These are phyloP conservation scores for Etia nguti DNA, from an alignment of 2,113 vertebrate species.

Conservation along the genomic window DNA sequence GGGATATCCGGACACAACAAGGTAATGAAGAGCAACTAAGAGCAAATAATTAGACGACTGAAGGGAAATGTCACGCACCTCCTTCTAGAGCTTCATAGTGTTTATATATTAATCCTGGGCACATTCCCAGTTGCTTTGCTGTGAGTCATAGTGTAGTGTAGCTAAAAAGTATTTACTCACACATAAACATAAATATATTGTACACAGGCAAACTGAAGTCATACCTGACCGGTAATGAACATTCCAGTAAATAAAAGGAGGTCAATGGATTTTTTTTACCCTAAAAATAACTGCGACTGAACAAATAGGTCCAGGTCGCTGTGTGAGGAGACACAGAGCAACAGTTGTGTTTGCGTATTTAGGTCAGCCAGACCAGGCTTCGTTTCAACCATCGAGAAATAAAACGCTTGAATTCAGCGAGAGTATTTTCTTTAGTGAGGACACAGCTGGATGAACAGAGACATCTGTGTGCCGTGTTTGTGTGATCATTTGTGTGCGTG, in stretches of 20 bases:
- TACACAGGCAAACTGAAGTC: neutral
- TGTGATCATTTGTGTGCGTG: neutral
- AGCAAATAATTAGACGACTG: neutral
- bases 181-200: neutral
- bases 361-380: constrained; percentile 6
- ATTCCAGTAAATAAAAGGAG: neutral
- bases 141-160: neutral
- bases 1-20: neutral
- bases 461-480: neutral
- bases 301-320: constrained; percentile 22
- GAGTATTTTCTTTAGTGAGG: neutral
- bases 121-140: neutral
- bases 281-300: constrained; percentile 25
- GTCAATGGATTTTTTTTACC: neutral
- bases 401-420: constrained; percentile 5
- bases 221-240: neutral
- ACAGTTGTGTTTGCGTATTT: constrained; percentile 38
- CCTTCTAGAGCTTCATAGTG: neutral
- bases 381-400: neutral
- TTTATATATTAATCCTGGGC: neutral
- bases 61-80: neutral
- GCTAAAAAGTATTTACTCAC: neutral
- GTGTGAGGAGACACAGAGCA: constrained; percentile 19
- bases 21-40: neutral
- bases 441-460: constrained; percentile 21